Percentiles rank a stretch among this genome's conserved stretches.
Conservation (phyloP, 2,888 invertebrate species). For the Enchytraeus crypticus region DNA sequence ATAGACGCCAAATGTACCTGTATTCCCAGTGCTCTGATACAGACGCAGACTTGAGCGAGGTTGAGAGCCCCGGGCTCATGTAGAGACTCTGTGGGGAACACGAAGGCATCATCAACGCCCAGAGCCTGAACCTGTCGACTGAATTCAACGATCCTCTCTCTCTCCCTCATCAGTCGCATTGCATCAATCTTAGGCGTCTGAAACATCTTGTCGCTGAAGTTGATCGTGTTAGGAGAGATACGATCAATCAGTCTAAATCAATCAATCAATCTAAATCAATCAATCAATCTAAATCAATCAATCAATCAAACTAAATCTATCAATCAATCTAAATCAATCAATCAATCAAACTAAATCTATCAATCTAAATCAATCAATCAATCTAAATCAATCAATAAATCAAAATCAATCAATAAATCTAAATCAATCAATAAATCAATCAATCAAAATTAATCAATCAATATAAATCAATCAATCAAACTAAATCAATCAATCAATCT, state of each 20-base stretch:
- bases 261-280: neutral
- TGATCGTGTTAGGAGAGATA: conserved; percentile 19
- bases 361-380: no score
- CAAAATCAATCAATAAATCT: no score
- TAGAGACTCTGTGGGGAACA: conserved; percentile 27
- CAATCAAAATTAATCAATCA: no score
- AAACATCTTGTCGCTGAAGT: conserved; percentile 27
- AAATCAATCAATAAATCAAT: no score
- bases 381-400: no score
- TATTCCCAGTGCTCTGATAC: conserved; percentile 25
- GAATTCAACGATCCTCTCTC: conserved; percentile 25
- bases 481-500: no score
- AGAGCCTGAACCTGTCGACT: conserved; percentile 19
- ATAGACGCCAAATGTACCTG: no score
- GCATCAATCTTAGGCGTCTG: conserved; percentile 26
- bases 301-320: no score
- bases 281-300: no score
- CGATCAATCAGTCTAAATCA: conserved; percentile 23
- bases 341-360: no score
- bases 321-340: no score
- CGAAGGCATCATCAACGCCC: conserved; percentile 23
- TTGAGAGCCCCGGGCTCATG: conserved; percentile 25
- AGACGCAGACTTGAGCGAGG: conserved; percentile 26
- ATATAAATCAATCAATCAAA: no score
- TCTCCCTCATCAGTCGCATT: conserved; percentile 24